Evolutionary conservation across 2,888 invertebrate species (phyloP).

Genomic region (Zele albiditarsus): DNA sequence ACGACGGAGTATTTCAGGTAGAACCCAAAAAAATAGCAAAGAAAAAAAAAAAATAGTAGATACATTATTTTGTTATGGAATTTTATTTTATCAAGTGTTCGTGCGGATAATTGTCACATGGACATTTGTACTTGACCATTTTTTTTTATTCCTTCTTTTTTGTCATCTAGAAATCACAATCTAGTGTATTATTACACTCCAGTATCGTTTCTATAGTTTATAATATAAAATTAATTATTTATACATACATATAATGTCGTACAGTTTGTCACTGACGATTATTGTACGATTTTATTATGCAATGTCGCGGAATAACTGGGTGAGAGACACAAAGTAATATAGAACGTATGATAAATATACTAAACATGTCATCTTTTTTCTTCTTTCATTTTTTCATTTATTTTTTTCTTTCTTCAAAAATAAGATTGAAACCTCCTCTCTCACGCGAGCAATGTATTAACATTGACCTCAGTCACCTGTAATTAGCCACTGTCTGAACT

Average conservation of each 20-base stretch:
- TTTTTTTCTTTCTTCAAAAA: not conserved
- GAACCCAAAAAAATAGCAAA: not conserved
- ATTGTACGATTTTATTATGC: not conserved
- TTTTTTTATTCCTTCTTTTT: conserved; percentile 47
- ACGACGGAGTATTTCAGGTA: conserved; percentile 58
- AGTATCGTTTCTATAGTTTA: not conserved
- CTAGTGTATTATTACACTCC: conserved; percentile 58
- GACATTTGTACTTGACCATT: conserved; percentile 28
- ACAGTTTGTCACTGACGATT: not conserved
- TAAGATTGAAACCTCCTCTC: conserved; percentile 47
- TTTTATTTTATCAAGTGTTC: conserved; percentile 40
- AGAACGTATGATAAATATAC: conserved; percentile 56
- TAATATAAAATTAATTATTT: not conserved
- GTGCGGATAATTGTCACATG: conserved; percentile 52
- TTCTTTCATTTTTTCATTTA: conserved; percentile 36
- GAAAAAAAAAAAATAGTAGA: not conserved
- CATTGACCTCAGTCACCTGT: conserved; percentile 72
- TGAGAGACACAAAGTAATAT: not conserved
- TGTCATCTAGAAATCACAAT: conserved; percentile 40
- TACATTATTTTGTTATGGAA: not conserved
- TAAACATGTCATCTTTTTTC: conserved; percentile 53
- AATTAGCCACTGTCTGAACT: conserved; percentile 63
- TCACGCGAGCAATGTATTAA: conserved; percentile 71
- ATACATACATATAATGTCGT: not conserved
- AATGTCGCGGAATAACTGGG: not conserved